These are phyloP conservation scores for Pandemis corylana DNA, from an alignment of 2,888 invertebrate genomes.

Conservation along the genomic window DNA sequence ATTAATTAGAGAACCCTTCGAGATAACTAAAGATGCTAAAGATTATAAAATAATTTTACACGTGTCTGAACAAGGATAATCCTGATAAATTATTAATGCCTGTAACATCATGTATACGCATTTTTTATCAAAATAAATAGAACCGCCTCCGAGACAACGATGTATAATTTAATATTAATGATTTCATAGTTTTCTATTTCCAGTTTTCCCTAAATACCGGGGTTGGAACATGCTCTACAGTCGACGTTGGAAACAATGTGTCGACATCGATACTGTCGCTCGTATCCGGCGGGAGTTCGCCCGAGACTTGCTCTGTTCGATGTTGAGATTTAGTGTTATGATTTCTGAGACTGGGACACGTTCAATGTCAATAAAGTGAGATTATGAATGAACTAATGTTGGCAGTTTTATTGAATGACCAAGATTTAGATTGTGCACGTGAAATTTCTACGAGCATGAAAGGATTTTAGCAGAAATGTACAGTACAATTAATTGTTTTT, in stretches of 20 bases:
- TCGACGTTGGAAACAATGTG: constrained; percentile 65
- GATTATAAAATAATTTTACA: too few relatives aligned
- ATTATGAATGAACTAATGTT: not conserved
- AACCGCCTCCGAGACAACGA: too few relatives aligned
- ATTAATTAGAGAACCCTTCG: too few relatives aligned
- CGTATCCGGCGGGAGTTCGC: constrained; percentile 61
- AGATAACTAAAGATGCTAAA: too few relatives aligned
- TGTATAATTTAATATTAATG: not conserved
- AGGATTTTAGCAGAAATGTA: too few relatives aligned
- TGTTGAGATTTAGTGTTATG: constrained; percentile 35
- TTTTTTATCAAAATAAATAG: too few relatives aligned
- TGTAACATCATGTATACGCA: too few relatives aligned
- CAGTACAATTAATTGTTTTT: too few relatives aligned
- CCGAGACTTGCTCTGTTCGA: constrained; percentile 42
- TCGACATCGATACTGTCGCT: constrained; percentile 70
- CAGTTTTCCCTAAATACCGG: constrained; percentile 53
- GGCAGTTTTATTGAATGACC: not conserved
- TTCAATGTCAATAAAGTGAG: constrained; percentile 17
- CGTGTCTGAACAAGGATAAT: too few relatives aligned
- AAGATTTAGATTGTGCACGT: not conserved
- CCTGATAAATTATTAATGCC: too few relatives aligned
- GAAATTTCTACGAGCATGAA: too few relatives aligned
- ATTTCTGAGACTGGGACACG: constrained; percentile 12
- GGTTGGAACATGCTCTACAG: constrained; percentile 50
- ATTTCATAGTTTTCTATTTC: not conserved